Conservation (phyloP, 2,888 invertebrate species). For the Nemotelus pantherinus region DNA sequence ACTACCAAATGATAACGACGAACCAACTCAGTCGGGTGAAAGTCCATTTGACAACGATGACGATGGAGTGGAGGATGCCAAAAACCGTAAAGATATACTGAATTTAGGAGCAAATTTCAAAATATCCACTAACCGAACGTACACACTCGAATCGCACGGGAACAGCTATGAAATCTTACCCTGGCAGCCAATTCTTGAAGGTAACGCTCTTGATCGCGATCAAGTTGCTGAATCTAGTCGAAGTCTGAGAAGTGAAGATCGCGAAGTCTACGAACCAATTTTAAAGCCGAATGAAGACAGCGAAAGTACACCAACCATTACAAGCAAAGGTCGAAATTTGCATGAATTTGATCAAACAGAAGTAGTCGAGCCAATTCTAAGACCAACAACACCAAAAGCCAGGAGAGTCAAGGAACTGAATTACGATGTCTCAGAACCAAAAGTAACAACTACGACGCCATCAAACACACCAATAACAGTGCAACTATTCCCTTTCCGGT, state of each 20-base stretch:
- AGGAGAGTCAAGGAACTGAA: conserved; percentile 60
- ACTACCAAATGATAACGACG: conserved; percentile 52
- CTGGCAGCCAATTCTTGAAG: conserved; percentile 68
- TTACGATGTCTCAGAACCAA: conserved; percentile 62
- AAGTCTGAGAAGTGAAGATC: conserved; percentile 56
- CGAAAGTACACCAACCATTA: conserved; percentile 29
- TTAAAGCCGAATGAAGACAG: conserved; percentile 58
- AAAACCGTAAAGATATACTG: conserved; percentile 63
- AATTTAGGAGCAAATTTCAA: conserved; percentile 63
- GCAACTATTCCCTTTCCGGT: conserved; percentile 80
- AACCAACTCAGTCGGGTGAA: conserved; percentile 53
- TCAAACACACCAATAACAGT: conserved; percentile 68
- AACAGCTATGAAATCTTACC: conserved; percentile 63
- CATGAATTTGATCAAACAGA: conserved; percentile 65
- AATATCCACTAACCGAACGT: conserved; percentile 58
- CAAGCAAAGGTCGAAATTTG: conserved; percentile 59
- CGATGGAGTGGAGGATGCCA: conserved; percentile 60
- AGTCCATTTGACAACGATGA: conserved; percentile 52
- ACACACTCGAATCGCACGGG: conserved; percentile 35
- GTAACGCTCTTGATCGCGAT: conserved; percentile 65
- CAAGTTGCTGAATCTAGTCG: conserved; percentile 59
- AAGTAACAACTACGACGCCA: conserved; percentile 43
- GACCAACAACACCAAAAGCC: conserved; percentile 70
- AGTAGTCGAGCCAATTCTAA: conserved; percentile 79
- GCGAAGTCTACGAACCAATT: conserved; percentile 70